phyloP scores from a whole-genome alignment of 2,888 invertebrate genomes.

The Neelides folsomi region DNA sequence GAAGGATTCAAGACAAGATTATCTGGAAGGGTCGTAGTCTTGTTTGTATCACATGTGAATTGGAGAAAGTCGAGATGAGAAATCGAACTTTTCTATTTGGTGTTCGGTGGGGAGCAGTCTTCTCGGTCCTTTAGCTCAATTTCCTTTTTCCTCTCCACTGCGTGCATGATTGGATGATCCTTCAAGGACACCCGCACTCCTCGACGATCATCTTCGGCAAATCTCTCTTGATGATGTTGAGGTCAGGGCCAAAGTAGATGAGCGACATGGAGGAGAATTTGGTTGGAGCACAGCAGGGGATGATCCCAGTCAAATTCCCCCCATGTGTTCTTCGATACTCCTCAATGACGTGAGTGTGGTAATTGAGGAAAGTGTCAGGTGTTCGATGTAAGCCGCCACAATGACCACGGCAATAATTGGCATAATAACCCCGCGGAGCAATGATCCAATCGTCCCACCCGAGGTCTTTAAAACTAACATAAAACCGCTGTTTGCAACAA shows the following conservation, averaged over 20 bases:
- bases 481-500: conserved; percentile 79
- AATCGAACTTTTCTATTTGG: too few relatives aligned
- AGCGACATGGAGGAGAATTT: conserved; percentile 85
- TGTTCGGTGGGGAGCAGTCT: too few relatives aligned
- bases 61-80: too few relatives aligned
- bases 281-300: conserved; percentile 81
- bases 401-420: conserved; percentile 84
- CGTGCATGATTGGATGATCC: too few relatives aligned
- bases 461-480: conserved; percentile 77
- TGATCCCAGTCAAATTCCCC: conserved; percentile 51
- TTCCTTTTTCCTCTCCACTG: too few relatives aligned
- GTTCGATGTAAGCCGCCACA: conserved; percentile 63
- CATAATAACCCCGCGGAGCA: conserved; percentile 77
- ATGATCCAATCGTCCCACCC: conserved; percentile 95
- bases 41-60: too few relatives aligned
- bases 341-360: conserved; percentile 82
- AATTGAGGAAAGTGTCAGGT: conserved; percentile 68
- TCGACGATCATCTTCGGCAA: conserved; percentile 92
- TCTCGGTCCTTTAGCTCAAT: too few relatives aligned
- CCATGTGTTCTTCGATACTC: conserved; percentile 65
- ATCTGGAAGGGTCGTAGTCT: too few relatives aligned
- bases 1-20: too few relatives aligned
- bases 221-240: conserved; percentile 82
- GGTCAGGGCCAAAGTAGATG: conserved; percentile 80
- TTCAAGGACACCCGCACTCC: conserved; percentile 84